A percentile compares a stretch with the other conserved stretches of the same genome.
These are phyloP conservation scores for Isaurus tuberculatus DNA, from an alignment of 92 coral and sea anemone genomes.

Conservation along the genomic window DNA sequence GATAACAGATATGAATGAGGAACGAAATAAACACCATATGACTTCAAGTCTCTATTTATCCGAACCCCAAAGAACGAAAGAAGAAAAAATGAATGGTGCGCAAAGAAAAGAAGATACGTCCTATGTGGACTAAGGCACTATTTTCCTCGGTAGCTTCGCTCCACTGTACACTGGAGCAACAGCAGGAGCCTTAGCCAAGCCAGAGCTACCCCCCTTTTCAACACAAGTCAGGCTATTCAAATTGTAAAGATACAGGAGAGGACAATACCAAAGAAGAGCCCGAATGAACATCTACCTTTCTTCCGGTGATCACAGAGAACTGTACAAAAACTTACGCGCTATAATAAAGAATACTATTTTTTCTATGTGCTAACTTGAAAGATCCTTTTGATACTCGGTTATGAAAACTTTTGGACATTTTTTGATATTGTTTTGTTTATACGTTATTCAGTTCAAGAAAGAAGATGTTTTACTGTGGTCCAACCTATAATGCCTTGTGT, in stretches of 20 bases:
- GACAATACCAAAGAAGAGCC: not conserved
- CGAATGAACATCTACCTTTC: not conserved
- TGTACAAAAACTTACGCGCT: constrained; percentile 1
- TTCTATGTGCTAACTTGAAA: constrained; percentile 9
- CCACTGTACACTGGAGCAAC: constrained; percentile 23
- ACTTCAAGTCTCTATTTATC: constrained; percentile 59
- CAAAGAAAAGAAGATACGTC: constrained; percentile 24
- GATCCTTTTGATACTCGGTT: not conserved
- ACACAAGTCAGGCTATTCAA: constrained; percentile 3
- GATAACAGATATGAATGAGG: no score
- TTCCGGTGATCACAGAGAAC: constrained; percentile 13
- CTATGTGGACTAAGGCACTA: not conserved
- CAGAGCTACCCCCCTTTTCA: not conserved
- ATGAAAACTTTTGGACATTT: not conserved
- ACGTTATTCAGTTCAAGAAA: constrained; percentile 6
- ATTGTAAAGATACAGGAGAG: not conserved
- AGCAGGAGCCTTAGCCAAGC: constrained; percentile 13
- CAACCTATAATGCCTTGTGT: no score
- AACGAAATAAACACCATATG: constrained; percentile 37
- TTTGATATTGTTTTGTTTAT: constrained; percentile 14
- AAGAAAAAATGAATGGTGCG: constrained; percentile 59
- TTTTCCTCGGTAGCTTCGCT: not conserved
- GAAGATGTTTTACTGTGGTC: no score
- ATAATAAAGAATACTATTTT: constrained; percentile 9
- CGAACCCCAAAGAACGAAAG: constrained; percentile 55